Conservation (phyloP, 2,113 vertebrate genomes). For the Caranx melampygus region DNA sequence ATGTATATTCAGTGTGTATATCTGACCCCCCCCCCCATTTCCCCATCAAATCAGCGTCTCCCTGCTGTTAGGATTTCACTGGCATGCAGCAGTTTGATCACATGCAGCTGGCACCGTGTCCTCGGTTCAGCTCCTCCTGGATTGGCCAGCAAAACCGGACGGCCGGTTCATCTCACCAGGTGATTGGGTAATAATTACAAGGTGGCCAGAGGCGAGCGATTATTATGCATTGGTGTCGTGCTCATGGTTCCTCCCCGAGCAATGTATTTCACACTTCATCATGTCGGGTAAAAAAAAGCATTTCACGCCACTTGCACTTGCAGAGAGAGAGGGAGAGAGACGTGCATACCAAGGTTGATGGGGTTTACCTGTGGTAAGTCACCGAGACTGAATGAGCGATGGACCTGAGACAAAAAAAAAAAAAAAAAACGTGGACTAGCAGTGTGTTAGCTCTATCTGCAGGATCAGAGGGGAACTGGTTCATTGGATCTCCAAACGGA, state of each 20-base stretch:
- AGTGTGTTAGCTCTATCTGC: neutral
- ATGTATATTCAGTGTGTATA: neutral
- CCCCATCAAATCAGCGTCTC: neutral
- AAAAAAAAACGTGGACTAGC: conserved; percentile 3
- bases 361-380: conserved; percentile 65
- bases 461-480: conserved; percentile 4
- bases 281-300: conserved; percentile 70
- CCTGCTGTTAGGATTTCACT: conserved; percentile 6
- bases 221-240: conserved; percentile 77
- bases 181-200: conserved; percentile 73
- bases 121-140: conserved; percentile 52
- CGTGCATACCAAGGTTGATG: conserved; percentile 64
- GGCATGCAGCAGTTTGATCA: conserved; percentile 40
- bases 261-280: conserved; percentile 81
- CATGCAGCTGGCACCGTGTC: conserved; percentile 46
- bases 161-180: conserved; percentile 68
- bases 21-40: neutral
- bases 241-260: conserved; percentile 65
- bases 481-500: neutral
- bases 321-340: conserved; percentile 58
- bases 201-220: conserved; percentile 66
- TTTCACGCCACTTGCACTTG: conserved; percentile 77
- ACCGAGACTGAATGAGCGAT: conserved; percentile 32
- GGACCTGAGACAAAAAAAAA: conserved; percentile 27
- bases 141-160: conserved; percentile 53